A percentile compares a stretch with the other conserved stretches of the same genome.
Evolutionary conservation across 2,888 invertebrate genomes (phyloP).

Genomic region (Stenoptilia bipunctidactyla): DNA sequence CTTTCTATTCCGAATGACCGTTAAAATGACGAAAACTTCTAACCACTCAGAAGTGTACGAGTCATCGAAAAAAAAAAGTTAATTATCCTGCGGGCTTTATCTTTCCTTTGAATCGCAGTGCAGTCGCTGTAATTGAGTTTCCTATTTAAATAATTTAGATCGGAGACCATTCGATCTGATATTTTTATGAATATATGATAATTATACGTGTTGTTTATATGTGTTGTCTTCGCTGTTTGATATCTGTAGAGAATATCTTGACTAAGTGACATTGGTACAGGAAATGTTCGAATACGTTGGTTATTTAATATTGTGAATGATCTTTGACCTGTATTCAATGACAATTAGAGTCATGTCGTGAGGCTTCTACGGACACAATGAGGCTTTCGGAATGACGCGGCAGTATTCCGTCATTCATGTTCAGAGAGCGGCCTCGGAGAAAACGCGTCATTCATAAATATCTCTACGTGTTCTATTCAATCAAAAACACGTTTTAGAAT

Average conservation of each 20-base stretch:
- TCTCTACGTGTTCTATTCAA: background rate
- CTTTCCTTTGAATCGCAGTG: conserved; percentile 34
- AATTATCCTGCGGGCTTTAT: conserved; percentile 51
- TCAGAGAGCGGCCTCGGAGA: conserved; percentile 10
- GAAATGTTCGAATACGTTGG: background rate
- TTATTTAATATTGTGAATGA: conserved; percentile 18
- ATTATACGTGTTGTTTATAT: conserved; percentile 17
- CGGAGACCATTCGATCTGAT: conserved; percentile 20
- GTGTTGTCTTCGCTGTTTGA: no score
- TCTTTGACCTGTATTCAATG: conserved; percentile 65
- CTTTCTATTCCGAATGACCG: conserved; percentile 33
- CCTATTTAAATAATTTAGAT: conserved; percentile 48
- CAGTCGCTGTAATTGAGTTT: conserved; percentile 42
- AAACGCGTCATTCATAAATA: conserved; percentile 1
- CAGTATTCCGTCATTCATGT: conserved; percentile 59
- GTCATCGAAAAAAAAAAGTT: conserved; percentile 27
- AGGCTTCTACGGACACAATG: conserved; percentile 55
- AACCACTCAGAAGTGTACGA: conserved; percentile 18
- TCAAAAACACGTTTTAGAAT: background rate
- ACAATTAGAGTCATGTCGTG: conserved; percentile 60
- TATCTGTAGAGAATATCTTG: background rate
- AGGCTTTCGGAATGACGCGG: conserved; percentile 57
- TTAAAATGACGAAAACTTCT: conserved; percentile 40
- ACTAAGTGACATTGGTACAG: conserved; percentile 6
- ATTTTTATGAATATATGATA: conserved; percentile 14